Evolutionary conservation across 2,113 vertebrate species (phyloP).

Genomic region (Lutjanus erythropterus): DNA sequence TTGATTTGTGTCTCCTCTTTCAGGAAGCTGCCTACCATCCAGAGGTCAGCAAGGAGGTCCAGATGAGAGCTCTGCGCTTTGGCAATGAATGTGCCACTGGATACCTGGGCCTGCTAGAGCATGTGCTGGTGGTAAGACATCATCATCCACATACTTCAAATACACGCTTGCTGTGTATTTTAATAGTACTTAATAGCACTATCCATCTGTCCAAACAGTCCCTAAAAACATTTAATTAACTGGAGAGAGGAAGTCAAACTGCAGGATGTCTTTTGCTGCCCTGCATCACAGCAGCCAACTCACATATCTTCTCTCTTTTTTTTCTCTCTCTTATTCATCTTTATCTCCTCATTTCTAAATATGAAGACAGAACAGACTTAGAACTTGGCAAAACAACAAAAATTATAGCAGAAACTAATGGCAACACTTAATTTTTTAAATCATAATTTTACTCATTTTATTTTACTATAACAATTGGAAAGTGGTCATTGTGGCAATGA

Average conservation of each 20-base stretch:
- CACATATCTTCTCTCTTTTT: too few relatives aligned
- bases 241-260: neutral
- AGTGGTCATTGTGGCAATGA: too few relatives aligned
- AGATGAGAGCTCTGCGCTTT: conserved; percentile 90
- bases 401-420: too few relatives aligned
- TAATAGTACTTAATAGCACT: neutral
- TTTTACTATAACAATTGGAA: too few relatives aligned
- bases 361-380: too few relatives aligned
- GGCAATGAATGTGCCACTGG: conserved; percentile 94
- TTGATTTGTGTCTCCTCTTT: conserved; percentile 22
- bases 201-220: neutral
- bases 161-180: neutral
- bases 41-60: conserved; percentile 91
- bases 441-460: too few relatives aligned
- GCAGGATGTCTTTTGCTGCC: neutral
- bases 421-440: too few relatives aligned
- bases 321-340: too few relatives aligned
- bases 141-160: neutral
- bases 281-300: neutral
- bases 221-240: neutral
- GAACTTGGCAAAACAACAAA: too few relatives aligned
- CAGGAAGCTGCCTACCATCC: conserved; percentile 97
- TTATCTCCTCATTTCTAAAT: too few relatives aligned
- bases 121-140: conserved; percentile 93
- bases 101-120: conserved; percentile 95